Conservation (phyloP, 2,888 invertebrate genomes). For the Empis livida region DNA sequence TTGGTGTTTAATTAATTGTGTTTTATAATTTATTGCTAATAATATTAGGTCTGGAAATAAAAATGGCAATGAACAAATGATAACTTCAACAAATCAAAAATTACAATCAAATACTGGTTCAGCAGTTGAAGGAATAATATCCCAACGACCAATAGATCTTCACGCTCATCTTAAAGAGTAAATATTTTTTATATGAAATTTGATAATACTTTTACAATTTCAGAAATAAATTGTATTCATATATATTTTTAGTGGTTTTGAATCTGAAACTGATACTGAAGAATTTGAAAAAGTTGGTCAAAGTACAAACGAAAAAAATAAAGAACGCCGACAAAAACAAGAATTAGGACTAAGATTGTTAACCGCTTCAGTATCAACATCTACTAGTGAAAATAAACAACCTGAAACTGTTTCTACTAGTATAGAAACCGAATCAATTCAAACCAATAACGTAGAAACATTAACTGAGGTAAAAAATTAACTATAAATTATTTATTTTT, state of each 20-base stretch:
- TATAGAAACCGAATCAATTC: constrained; percentile 22
- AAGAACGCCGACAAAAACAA: constrained; percentile 16
- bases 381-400: constrained; percentile 18
- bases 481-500: background rate
- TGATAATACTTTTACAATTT: constrained; percentile 2
- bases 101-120: constrained; percentile 7
- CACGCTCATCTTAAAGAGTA: constrained; percentile 40
- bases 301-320: constrained; percentile 41
- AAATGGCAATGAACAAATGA: constrained; percentile 7
- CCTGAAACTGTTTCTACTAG: constrained; percentile 17
- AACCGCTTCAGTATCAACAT: constrained; percentile 18
- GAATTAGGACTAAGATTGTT: constrained; percentile 40
- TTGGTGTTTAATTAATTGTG: background rate
- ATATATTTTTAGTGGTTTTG: constrained; percentile 48
- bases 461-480: constrained; percentile 27
- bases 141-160: constrained; percentile 29
- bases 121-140: background rate
- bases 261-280: constrained; percentile 69
- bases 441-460: constrained; percentile 27
- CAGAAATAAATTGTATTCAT: too few relatives aligned
- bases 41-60: constrained; percentile 9
- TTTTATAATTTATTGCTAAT: background rate
- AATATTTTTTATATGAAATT: constrained; percentile 15
- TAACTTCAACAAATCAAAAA: constrained; percentile 6
- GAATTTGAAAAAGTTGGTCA: constrained; percentile 70